Evolutionary conservation across 2,113 vertebrate species (phyloP).

Genomic region (Chrysochloris asiatica): DNA sequence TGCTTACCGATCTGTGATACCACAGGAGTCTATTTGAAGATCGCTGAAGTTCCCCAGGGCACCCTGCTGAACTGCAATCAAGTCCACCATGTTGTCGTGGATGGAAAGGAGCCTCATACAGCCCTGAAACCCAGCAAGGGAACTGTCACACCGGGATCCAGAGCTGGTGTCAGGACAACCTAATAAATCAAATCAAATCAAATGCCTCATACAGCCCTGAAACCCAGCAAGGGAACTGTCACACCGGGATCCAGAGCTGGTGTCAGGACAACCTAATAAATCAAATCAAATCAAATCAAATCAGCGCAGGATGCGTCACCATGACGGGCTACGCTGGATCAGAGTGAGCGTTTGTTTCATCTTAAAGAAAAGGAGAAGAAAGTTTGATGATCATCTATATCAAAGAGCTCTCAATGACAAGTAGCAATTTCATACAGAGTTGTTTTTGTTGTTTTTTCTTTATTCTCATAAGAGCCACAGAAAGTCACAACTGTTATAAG

Average conservation of each 20-base stretch:
- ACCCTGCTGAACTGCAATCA: slow-evolving; percentile 92
- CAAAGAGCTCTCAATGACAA: slow-evolving; percentile 28
- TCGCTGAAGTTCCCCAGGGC: slow-evolving; percentile 92
- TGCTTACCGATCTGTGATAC: slow-evolving; percentile 94
- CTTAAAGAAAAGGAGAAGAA: not conserved
- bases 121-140: slow-evolving; percentile 91
- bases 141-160: slow-evolving; percentile 86
- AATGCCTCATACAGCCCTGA: slow-evolving; percentile 80
- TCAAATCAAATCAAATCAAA: too few species aligned
- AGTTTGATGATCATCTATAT: not conserved
- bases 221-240: slow-evolving; percentile 88
- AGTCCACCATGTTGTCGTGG: slow-evolving; percentile 86
- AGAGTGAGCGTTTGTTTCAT: not conserved
- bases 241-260: slow-evolving; percentile 83
- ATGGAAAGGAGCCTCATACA: slow-evolving; percentile 92
- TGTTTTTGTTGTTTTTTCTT: not conserved
- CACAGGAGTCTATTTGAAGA: slow-evolving; percentile 95
- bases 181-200: slow-evolving; percentile 69
- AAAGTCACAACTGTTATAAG: not conserved
- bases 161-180: slow-evolving; percentile 88
- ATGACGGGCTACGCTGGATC: too few species aligned
- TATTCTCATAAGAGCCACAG: not conserved
- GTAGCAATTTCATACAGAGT: slow-evolving; percentile 27
- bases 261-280: slow-evolving; percentile 89
- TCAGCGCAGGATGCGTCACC: too few species aligned